These are phyloP conservation scores for Hyles euphorbiae DNA, from an alignment of 1,140 invertebrate genomes.

Conservation along the genomic window DNA sequence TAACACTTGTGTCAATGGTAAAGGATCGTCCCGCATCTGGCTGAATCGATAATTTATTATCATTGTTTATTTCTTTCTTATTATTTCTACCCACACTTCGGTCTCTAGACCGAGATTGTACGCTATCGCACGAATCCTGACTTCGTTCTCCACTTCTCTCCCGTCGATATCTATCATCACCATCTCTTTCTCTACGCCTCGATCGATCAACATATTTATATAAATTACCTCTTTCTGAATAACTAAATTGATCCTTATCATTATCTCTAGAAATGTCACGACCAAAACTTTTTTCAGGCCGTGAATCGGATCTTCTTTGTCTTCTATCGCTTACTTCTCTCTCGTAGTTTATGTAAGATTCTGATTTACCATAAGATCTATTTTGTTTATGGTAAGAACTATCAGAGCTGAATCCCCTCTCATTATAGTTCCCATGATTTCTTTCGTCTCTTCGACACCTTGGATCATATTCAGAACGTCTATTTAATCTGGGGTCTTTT, in stretches of 20 bases:
- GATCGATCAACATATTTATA: constrained; percentile 20
- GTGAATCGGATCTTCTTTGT: constrained; percentile 17
- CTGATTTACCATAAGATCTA: constrained; percentile 17
- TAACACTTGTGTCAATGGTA: constrained; percentile 53
- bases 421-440: constrained; percentile 27
- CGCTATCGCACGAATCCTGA: constrained; percentile 7
- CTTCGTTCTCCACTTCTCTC: constrained; percentile 27
- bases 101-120: constrained; percentile 8
- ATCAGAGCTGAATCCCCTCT: constrained; percentile 11
- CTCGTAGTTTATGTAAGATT: constrained; percentile 25
- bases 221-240: constrained; percentile 22
- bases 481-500: constrained; percentile 49
- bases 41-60: constrained; percentile 37
- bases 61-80: constrained; percentile 17
- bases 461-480: constrained; percentile 34
- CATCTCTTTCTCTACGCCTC: constrained; percentile 13
- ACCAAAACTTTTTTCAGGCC: constrained; percentile 30
- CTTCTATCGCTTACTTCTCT: constrained; percentile 25
- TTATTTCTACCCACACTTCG: constrained; percentile 16
- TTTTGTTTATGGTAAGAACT: constrained; percentile 21
- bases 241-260: constrained; percentile 19
- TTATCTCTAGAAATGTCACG: constrained; percentile 28
- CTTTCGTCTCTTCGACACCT: constrained; percentile 23
- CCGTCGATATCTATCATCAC: constrained; percentile 11
- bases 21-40: constrained; percentile 39